Conservation (phyloP, 2,113 vertebrate species). For the Scolopax mira region DNA sequence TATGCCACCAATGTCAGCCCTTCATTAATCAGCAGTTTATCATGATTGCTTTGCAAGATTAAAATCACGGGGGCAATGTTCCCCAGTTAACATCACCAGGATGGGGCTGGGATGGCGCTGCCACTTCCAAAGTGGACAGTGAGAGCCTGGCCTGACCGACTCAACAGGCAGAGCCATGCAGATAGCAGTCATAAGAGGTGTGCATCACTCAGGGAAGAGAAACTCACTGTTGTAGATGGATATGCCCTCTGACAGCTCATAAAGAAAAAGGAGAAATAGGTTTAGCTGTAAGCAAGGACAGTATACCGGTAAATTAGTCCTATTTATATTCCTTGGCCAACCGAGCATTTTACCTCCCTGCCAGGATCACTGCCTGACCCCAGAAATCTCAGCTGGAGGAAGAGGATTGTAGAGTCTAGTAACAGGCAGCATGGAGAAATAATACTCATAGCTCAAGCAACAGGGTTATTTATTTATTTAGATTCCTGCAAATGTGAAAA, state of each 20-base stretch:
- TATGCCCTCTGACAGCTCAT: neutral
- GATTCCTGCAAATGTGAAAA: constrained; percentile 1
- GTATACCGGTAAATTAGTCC: constrained; percentile 1
- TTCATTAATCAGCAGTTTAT: neutral
- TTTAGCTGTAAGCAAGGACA: neutral
- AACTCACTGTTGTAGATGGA: neutral
- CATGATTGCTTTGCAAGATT: neutral
- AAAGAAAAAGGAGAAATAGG: neutral
- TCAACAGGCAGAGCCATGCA: neutral
- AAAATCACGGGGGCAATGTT: neutral
- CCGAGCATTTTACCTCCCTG: neutral
- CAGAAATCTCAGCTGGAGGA: neutral
- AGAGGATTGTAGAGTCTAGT: neutral
- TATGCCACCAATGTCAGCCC: neutral
- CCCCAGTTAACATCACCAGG: neutral
- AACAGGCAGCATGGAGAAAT: neutral
- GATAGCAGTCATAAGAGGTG: neutral
- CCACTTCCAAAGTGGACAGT: neutral
- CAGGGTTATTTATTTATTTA: constrained; percentile 40
- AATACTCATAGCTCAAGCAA: neutral
- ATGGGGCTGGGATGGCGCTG: neutral
- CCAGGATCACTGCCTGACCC: constrained; percentile 5
- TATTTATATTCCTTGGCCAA: constrained; percentile 33
- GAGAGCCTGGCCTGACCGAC: neutral
- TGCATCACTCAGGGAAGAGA: neutral